A percentile compares a stretch with the other conserved stretches of the same genome.
phyloP scores from a whole-genome alignment of 2,113 vertebrate genomes.

The Vombatus ursinus region DNA sequence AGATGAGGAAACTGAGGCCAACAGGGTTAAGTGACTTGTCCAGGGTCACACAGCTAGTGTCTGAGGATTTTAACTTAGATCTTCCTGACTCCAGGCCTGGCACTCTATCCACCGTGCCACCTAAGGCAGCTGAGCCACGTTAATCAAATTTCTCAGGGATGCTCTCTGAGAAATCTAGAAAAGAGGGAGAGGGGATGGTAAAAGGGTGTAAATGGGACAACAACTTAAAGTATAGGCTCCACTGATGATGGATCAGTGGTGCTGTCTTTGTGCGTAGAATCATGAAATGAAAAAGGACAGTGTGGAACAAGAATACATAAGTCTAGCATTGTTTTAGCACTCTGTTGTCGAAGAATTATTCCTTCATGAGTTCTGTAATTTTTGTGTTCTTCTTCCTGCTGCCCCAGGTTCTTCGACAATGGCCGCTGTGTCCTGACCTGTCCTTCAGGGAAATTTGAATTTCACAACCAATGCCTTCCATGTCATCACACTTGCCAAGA shows the following conservation, averaged over 20 bases:
- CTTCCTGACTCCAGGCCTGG: background rate
- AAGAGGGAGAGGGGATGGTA: background rate
- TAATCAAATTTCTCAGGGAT: background rate
- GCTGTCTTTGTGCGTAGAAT: conserved; percentile 36
- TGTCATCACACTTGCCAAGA: conserved; percentile 93
- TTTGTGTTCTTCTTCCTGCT: conserved; percentile 46
- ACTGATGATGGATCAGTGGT: conserved; percentile 37
- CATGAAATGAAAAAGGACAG: conserved; percentile 17
- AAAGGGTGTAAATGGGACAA: background rate
- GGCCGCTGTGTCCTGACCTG: conserved; percentile 87
- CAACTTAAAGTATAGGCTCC: background rate
- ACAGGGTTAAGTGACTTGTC: background rate
- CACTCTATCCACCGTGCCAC: no score
- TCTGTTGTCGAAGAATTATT: conserved; percentile 2
- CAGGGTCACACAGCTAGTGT: background rate
- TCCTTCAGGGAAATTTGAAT: conserved; percentile 84
- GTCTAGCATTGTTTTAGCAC: conserved; percentile 32
- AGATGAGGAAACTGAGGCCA: background rate
- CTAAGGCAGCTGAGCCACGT: background rate
- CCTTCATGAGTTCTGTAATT: conserved; percentile 32
- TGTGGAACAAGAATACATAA: conserved; percentile 33
- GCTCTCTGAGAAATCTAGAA: background rate
- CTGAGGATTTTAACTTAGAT: background rate
- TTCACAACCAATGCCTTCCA: conserved; percentile 84
- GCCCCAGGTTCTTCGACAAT: conserved; percentile 88